Percentiles rank a stretch among this genome's conserved stretches.
Evolutionary conservation across 2,888 invertebrate genomes (phyloP).

Genomic region (Pomacea canaliculata): DNA sequence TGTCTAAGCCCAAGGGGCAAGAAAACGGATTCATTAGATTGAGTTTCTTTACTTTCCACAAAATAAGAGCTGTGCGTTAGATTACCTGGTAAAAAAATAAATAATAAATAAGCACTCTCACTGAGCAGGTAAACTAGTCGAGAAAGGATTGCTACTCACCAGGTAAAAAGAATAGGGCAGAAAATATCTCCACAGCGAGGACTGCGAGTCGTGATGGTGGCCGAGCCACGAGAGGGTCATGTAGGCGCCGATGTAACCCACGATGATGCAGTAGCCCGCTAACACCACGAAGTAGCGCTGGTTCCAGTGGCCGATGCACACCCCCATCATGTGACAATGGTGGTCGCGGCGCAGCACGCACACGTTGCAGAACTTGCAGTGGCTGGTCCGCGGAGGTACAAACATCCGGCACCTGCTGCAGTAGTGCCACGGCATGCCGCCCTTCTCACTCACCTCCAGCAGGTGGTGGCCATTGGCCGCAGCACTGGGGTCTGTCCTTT

Average conservation of each 20-base stretch:
- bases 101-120: too few species aligned
- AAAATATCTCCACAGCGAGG: constrained; percentile 40
- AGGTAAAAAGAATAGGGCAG: constrained; percentile 41
- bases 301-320: constrained; percentile 57
- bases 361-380: constrained; percentile 53
- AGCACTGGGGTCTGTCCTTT: too few species aligned
- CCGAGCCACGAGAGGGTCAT: constrained; percentile 42
- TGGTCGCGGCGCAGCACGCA: constrained; percentile 65
- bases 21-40: too few species aligned
- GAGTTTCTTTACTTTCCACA: too few species aligned
- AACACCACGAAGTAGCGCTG: constrained; percentile 58
- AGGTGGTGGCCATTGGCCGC: not conserved
- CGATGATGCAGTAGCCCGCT: constrained; percentile 4
- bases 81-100: too few species aligned
- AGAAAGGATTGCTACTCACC: not conserved
- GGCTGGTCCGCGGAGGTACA: constrained; percentile 55
- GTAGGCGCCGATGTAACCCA: constrained; percentile 39
- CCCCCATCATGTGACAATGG: constrained; percentile 62
- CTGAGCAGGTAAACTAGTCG: too few species aligned
- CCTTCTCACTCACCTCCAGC: constrained; percentile 26
- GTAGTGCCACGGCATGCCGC: constrained; percentile 45
- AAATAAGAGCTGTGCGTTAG: too few species aligned
- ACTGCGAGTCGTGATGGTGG: constrained; percentile 34
- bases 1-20: too few species aligned
- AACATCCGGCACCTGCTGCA: constrained; percentile 48